Evolutionary conservation across 1,140 invertebrate species (phyloP).

Genomic region (Penaeus vannamei): DNA sequence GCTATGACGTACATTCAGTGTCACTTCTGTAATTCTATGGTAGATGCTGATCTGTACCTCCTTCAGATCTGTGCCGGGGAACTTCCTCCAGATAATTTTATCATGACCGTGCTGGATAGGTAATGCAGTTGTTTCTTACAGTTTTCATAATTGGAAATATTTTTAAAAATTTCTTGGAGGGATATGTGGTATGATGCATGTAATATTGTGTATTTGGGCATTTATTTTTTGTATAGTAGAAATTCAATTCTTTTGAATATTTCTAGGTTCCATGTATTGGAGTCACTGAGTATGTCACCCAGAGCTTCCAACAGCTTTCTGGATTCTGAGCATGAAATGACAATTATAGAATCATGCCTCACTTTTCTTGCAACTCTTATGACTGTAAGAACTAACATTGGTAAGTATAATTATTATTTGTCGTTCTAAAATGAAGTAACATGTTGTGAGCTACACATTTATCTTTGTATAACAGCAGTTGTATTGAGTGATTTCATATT

Average conservation of each 20-base stretch:
- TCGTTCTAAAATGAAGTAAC: neutral
- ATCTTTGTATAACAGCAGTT: too few species aligned
- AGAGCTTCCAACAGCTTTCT: slow-evolving; percentile 77
- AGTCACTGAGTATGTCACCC: slow-evolving; percentile 87
- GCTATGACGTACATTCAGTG: slow-evolving; percentile 99
- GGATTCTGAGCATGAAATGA: slow-evolving; percentile 84
- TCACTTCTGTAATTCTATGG: slow-evolving; percentile 98
- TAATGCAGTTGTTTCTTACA: slow-evolving; percentile 71
- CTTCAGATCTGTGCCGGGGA: slow-evolving; percentile 93
- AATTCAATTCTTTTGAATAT: neutral
- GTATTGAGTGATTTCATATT: slow-evolving; percentile 4
- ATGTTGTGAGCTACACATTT: neutral
- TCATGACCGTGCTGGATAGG: slow-evolving; percentile 91
- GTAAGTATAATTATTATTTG: slow-evolving; percentile 72
- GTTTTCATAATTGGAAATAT: neutral
- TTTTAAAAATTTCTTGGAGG: neutral
- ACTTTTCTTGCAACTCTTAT: slow-evolving; percentile 93
- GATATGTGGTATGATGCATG: neutral
- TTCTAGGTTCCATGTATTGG: slow-evolving; percentile 72
- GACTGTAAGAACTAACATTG: slow-evolving; percentile 90
- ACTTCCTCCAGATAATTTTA: slow-evolving; percentile 86
- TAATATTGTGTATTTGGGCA: neutral
- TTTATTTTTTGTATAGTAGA: neutral
- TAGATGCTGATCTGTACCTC: slow-evolving; percentile 95
- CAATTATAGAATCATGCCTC: slow-evolving; percentile 93